phyloP scores from a whole-genome alignment of 2,113 vertebrate species.

The Lampris megalopsis region DNA sequence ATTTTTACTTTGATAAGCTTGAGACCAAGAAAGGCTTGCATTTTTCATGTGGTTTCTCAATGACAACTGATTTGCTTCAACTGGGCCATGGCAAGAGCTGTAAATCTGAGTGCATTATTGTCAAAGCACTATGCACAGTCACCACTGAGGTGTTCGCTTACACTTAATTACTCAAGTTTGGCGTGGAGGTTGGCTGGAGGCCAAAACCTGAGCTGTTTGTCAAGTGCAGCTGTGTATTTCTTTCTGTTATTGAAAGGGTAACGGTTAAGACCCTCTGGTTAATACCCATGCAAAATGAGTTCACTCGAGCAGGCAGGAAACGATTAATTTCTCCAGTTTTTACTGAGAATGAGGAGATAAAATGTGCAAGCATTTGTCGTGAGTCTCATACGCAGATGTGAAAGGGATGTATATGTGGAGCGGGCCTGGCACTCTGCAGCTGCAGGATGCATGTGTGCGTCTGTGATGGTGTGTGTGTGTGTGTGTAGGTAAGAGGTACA shows the following conservation, averaged over 20 bases:
- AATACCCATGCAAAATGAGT: constrained; percentile 50
- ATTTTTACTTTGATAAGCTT: constrained; percentile 15
- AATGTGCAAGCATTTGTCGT: constrained; percentile 24
- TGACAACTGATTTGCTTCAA: neutral
- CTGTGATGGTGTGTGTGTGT: constrained; percentile 35
- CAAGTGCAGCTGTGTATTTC: constrained; percentile 73
- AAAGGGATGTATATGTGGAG: constrained; percentile 47
- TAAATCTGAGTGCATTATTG: constrained; percentile 36
- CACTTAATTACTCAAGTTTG: constrained; percentile 65
- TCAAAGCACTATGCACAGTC: constrained; percentile 39
- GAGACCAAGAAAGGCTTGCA: constrained; percentile 19
- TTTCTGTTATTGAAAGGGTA: constrained; percentile 56
- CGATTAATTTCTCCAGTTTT: constrained; percentile 67
- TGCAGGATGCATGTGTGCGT: constrained; percentile 43
- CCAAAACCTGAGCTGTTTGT: constrained; percentile 59
- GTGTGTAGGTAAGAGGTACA: constrained; percentile 1
- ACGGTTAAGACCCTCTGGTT: constrained; percentile 49
- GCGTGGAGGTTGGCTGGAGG: constrained; percentile 56
- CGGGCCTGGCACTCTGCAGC: constrained; percentile 72
- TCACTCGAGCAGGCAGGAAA: constrained; percentile 71
- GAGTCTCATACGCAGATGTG: constrained; percentile 66
- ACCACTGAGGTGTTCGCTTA: constrained; percentile 70
- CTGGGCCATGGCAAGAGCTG: constrained; percentile 14
- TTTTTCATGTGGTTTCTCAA: constrained; percentile 39
- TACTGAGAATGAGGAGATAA: constrained; percentile 43